Evolutionary conservation across 2,888 invertebrate genomes (phyloP).

Genomic region (Prosapia bicincta): DNA sequence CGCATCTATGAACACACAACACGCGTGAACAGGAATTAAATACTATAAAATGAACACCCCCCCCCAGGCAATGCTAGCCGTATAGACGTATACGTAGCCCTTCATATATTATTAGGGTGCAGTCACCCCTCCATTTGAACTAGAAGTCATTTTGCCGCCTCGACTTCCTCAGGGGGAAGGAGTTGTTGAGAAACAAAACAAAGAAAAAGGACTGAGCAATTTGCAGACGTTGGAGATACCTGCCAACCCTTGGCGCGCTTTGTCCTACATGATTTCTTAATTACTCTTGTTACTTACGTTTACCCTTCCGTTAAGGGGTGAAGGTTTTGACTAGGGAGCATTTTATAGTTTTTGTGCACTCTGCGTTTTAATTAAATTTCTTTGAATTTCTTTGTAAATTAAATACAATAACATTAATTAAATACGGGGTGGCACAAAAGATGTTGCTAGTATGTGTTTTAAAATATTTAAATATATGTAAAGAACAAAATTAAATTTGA

Average conservation of each 20-base stretch:
- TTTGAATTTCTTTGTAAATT: too few relatives aligned
- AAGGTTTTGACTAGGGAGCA: too few relatives aligned
- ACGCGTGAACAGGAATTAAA: neutral
- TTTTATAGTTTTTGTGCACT: too few relatives aligned
- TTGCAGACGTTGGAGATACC: neutral
- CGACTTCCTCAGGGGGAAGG: neutral
- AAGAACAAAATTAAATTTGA: too few relatives aligned
- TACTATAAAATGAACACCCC: neutral
- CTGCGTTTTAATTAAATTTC: too few relatives aligned
- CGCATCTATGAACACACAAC: neutral
- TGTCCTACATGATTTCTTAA: neutral
- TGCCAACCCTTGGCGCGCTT: neutral
- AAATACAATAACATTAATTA: too few relatives aligned
- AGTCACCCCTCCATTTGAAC: neutral
- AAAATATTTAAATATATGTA: too few relatives aligned
- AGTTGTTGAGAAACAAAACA: conserved; percentile 1
- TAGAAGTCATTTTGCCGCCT: neutral
- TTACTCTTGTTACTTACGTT: neutral
- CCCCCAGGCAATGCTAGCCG: neutral
- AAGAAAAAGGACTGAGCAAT: neutral
- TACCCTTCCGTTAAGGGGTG: neutral
- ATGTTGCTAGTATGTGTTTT: too few relatives aligned
- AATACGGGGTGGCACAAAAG: too few relatives aligned
- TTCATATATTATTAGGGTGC: neutral
- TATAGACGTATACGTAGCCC: neutral